Evolutionary conservation across 1,140 invertebrate genomes (phyloP), one percentile per base, ranked within the genome.

Genomic region (Euglossa dilemma): DNA sequence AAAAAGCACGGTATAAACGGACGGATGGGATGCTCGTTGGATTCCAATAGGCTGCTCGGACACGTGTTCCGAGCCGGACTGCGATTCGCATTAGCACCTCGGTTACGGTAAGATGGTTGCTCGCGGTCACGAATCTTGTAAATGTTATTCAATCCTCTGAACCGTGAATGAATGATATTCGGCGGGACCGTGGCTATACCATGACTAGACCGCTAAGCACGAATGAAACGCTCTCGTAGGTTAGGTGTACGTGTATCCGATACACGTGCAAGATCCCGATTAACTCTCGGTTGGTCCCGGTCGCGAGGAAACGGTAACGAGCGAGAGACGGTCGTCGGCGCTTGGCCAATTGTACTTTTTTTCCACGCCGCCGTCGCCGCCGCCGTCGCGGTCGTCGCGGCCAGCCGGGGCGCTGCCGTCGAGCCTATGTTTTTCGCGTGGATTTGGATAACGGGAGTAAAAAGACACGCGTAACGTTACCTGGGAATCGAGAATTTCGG

Each of bases 401-500:
- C n/a, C 56, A 12, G 12, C 28, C 28, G 18, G 6, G 36, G 28
- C 11, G 16, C n/a, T 6, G 14, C n/a, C 12, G 5, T 28, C 25
- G 7, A 18, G 52, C 16, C 23, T 47, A 64, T 50, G 50, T 28
- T 77, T 85, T 74, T 52, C 70, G 14, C 73, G 23, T 67, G 52
- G 71, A 79, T 83, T 86, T 78, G 64, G 43, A 86, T 87, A 87
- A 87, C 85, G 85, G 84, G 69, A 87, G 43, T 78, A 78, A 36
- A 54, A 69, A 45, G 63, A 28, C 71, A 20, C 16, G 45, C n/a
- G 25, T 77, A 77, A 81, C 75, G 81, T 86, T 84, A 75, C 36
- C 28, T 25, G 25, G 16, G 77, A 79, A 73, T 63, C 45, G 43
- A 63, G 84, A 74, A 71, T 79, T 79, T 71, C 61, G 63, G 52